Evolutionary conservation across 2,113 vertebrate genomes (phyloP).

Genomic region (Sapajus apella): DNA sequence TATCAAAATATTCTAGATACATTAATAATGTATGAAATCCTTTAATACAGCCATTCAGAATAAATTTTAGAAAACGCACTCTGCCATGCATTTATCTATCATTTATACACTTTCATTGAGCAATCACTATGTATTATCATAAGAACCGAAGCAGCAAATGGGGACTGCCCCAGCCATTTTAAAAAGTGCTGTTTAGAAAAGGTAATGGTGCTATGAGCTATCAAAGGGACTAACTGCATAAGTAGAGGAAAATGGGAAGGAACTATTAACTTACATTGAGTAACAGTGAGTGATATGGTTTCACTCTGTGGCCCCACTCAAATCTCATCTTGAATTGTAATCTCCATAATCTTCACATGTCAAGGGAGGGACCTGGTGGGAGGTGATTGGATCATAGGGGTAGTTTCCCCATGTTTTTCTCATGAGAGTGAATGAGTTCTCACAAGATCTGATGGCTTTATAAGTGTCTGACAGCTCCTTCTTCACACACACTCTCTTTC

Average conservation of each 20-base stretch:
- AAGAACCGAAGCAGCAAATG: not conserved
- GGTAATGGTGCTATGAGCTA: not conserved
- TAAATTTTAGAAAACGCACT: not conserved
- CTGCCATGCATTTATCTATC: not conserved
- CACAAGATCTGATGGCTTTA: too few species aligned
- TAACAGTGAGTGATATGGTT: not conserved
- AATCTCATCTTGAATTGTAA: too few species aligned
- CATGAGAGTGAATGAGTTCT: too few species aligned
- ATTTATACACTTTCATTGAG: not conserved
- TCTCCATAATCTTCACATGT: too few species aligned
- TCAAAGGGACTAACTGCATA: not conserved
- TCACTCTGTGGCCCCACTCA: too few species aligned
- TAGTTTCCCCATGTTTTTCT: too few species aligned
- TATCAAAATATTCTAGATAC: not conserved
- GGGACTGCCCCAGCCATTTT: not conserved
- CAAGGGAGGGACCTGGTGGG: too few species aligned
- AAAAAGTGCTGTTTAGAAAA: not conserved
- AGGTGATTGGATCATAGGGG: too few species aligned
- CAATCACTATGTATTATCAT: not conserved
- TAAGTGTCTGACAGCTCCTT: too few species aligned
- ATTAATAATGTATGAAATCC: not conserved
- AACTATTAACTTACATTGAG: not conserved
- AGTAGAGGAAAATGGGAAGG: not conserved
- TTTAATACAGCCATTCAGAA: not conserved
- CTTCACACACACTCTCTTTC: too few species aligned